Base-by-base conservation (phyloP, 2,888 invertebrate species). In the Caenorhabditis macrosperma region DNA sequence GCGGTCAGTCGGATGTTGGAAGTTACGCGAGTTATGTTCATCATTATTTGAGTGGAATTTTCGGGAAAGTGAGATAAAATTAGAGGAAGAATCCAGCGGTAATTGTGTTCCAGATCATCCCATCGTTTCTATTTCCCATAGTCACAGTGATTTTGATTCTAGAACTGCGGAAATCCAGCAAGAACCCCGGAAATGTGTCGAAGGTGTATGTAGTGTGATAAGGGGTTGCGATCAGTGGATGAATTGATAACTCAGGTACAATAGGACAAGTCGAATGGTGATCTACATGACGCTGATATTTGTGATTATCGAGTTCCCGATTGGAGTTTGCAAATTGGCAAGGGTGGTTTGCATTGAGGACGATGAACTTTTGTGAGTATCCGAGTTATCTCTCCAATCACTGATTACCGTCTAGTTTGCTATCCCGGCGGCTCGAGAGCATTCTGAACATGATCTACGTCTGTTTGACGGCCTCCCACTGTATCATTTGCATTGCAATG, bases 61-160 rank as follows among this genome's bases (percentile, higher is more conserved):
- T 66, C 15, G 52, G 20, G 6, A 66, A 66, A 24, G 60, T 60
- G n/a, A n/a, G n/a, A n/a, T n/a, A n/a, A n/a, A n/a, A n/a, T n/a
- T n/a, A n/a, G n/a, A n/a, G n/a, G n/a, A n/a, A n/a, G n/a, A n/a
- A n/a, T n/a, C n/a, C 3, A 46, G 12, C 26, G 2, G 4, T 22
- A 6, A 24, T 12, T n/a, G n/a, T 2, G 22, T 50, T 50, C 12
- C 50, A 50, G 50, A 33, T 61, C 17, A 26, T 61, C n/a, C 61
- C 61, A 7, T 48, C 44, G 10, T 17, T 48, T 2, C 1, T 61
- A 9, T 61, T 61, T n/a, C 61, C 61, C 0, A 17, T 33, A 5
- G 26, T 33, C 1, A 48, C 33, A 1, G 48, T 61, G 15, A 7
- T 61, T 10, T 20, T 61, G 22, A 33, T 48, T 6, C 4, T 33